Evolutionary conservation across 2,113 vertebrate genomes (phyloP).

Genomic region (Sterna hirundo): DNA sequence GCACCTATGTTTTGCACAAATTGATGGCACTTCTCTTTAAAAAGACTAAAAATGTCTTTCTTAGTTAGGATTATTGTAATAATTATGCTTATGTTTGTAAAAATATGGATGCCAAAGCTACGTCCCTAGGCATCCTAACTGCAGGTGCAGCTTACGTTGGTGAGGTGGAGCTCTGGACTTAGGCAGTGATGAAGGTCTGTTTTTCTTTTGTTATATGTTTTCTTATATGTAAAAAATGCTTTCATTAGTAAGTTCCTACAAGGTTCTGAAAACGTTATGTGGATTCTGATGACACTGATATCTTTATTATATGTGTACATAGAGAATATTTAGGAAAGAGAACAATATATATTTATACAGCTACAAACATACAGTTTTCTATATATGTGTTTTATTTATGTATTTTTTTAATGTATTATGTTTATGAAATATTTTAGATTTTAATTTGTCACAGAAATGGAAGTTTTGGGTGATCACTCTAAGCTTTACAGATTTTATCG

Average conservation of each 20-base stretch:
- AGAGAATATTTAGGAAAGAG: not conserved
- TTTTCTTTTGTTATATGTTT: not conserved
- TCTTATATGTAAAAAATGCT: not conserved
- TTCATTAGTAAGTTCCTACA: not conserved
- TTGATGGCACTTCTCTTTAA: not conserved
- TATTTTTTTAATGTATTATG: not conserved
- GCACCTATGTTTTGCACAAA: not conserved
- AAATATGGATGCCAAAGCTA: not conserved
- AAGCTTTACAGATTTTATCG: not conserved
- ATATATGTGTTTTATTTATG: not conserved
- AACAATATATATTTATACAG: accelerated
- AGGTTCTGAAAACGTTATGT: not conserved
- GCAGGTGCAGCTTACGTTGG: not conserved
- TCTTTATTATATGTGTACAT: not conserved
- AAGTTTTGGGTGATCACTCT: not conserved
- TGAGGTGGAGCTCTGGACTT: accelerated
- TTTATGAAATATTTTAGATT: not conserved
- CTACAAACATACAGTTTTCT: not conserved
- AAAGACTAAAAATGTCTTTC: not conserved
- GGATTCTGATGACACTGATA: not conserved
- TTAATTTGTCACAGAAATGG: not conserved
- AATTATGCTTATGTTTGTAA: not conserved
- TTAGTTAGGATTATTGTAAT: not conserved
- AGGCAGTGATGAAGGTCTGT: not conserved
- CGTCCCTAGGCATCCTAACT: not conserved